Evolutionary conservation across 2,888 invertebrate species (phyloP), one percentile per base, ranked within the genome.

Genomic region (Aquatica leii): DNA sequence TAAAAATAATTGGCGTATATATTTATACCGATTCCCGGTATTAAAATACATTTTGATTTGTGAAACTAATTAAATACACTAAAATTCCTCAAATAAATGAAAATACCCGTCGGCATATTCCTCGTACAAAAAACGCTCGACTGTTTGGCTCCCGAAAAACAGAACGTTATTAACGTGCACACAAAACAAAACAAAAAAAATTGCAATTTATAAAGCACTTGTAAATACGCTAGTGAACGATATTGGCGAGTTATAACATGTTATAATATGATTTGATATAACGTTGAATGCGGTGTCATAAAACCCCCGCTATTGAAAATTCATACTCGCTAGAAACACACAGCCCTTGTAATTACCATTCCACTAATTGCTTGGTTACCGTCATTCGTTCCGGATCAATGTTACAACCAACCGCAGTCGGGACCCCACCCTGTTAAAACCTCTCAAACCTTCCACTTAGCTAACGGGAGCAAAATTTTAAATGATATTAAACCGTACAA

Each of bases 331-430:
- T 49, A 63, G 66, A 60, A 63, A 63, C 57, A 66, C 60, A 63
- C 54, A 62, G 60, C 59, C 66, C 66, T 63, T 60, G 65, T 65
- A 67, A 68, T 70, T 71, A 69, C 71, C 70, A 71, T 71, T 71
- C 71, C 69, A 70, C 71, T 71, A 71, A 71, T 71, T 71, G 71
- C 71, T 70, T 70, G 67, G 65, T 68, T 68, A 68, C 71, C 69
- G 70, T 69, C 65, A 66, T 67, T 66, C 68, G 65, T 65, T 67
- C 67, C 67, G 67, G 69, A 66, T 70, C 69, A 69, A 67, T 67
- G 69, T 70, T 69, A 67, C 68, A 64, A 64, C 64, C 64, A 64
- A 66, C 68, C 62, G 68, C 66, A 62, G 61, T 65, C 70, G 66
- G 68, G 66, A 67, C 67, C 65, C 69, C 63, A 65, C 62, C 65